Evolutionary conservation across 2,888 invertebrate species (phyloP).

Genomic region (Ichneumon xanthorius): DNA sequence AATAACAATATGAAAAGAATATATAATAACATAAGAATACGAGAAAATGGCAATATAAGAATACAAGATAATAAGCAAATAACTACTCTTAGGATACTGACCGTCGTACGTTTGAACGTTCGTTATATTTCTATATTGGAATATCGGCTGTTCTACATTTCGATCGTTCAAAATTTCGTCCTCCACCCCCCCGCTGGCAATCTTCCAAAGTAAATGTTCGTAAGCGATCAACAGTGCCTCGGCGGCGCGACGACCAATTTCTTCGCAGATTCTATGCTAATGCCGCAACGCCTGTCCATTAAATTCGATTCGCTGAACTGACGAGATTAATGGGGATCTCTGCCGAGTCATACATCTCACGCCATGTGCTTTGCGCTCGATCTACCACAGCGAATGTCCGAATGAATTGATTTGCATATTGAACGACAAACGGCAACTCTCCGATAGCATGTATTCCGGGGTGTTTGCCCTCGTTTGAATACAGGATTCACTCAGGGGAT

Average conservation of each 20-base stretch:
- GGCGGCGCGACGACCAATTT: not conserved
- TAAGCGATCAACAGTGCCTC: not conserved
- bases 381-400: conserved; percentile 10
- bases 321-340: conserved; percentile 66
- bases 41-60: no score
- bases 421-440: conserved; percentile 22
- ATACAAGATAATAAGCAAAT: no score
- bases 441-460: not conserved
- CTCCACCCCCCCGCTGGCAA: not conserved
- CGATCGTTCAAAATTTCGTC: no score
- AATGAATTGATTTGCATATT: conserved; percentile 39
- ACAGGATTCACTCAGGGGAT: not conserved
- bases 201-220: not conserved
- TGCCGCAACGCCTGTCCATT: conserved; percentile 61
- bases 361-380: not conserved
- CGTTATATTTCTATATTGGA: no score
- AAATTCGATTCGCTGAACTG: conserved; percentile 68
- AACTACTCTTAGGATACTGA: no score
- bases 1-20: no score
- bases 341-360: conserved; percentile 9
- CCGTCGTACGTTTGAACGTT: no score
- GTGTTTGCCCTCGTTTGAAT: conserved; percentile 5
- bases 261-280: conserved; percentile 68
- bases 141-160: no score
- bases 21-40: no score